Evolutionary conservation across 2,888 invertebrate genomes (phyloP).

Genomic region (Oligia latruncula): DNA sequence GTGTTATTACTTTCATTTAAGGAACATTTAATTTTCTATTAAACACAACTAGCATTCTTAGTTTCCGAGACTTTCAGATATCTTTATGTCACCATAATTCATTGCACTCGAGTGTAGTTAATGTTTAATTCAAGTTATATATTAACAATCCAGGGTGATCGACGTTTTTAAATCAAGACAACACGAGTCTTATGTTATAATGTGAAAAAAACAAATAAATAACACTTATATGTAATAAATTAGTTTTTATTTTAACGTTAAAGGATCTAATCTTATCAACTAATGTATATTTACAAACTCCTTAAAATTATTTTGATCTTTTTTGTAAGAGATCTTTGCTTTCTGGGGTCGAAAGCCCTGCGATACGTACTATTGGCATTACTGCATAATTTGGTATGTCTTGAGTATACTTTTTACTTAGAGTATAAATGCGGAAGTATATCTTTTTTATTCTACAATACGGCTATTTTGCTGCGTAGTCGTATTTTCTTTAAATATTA

Average conservation of each 20-base stretch:
- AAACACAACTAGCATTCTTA: too few relatives aligned
- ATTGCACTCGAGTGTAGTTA: neutral
- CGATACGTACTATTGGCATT: constrained; percentile 33
- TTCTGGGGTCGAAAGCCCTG: constrained; percentile 32
- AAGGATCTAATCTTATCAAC: constrained; percentile 43
- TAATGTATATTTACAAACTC: constrained; percentile 62
- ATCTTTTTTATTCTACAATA: neutral
- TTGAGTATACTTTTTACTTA: constrained; percentile 46
- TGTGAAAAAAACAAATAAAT: constrained; percentile 30
- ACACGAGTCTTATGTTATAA: neutral
- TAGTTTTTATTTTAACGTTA: constrained; percentile 57
- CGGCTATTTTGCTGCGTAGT: constrained; percentile 6
- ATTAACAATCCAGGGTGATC: neutral
- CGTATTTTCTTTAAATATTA: neutral
- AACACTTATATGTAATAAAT: constrained; percentile 54
- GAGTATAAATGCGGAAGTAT: constrained; percentile 38
- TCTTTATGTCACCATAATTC: too few relatives aligned
- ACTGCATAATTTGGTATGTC: constrained; percentile 45
- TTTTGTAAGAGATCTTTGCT: constrained; percentile 43
- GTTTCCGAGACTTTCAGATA: too few relatives aligned
- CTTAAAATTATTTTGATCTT: constrained; percentile 39
- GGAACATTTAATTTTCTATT: too few relatives aligned
- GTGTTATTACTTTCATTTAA: too few relatives aligned
- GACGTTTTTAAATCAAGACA: neutral
- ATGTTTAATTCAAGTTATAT: neutral